These are phyloP conservation scores for Hypotaenidia okinawae DNA, from an alignment of 2,797 vertebrate genomes.

Conservation along the genomic window DNA sequence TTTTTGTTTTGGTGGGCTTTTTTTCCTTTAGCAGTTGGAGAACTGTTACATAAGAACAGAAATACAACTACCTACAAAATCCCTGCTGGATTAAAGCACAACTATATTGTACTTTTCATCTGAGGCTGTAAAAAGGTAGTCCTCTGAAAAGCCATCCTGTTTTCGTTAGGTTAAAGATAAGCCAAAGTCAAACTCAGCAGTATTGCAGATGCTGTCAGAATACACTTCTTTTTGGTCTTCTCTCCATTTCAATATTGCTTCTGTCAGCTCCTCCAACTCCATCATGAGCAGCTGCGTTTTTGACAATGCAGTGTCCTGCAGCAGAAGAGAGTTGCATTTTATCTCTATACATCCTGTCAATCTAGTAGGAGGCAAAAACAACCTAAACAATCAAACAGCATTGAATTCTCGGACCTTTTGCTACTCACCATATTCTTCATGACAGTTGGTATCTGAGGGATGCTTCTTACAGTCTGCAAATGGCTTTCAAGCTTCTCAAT, in stretches of 20 bases:
- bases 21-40: background rate
- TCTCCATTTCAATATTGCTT: conserved; percentile 78
- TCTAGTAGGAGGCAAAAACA: background rate
- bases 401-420: background rate
- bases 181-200: conserved; percentile 47
- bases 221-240: conserved; percentile 68
- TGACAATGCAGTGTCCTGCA: conserved; percentile 74
- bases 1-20: background rate
- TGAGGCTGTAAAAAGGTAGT: background rate
- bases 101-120: background rate
- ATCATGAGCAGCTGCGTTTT: conserved; percentile 69
- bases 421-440: conserved; percentile 77
- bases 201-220: conserved; percentile 23
- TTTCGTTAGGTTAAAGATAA: conserved; percentile 36
- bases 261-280: conserved; percentile 73
- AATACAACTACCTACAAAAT: background rate
- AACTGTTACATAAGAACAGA: background rate
- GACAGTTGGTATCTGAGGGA: conserved; percentile 64
- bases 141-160: background rate
- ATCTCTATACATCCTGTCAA: background rate
- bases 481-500: conserved; percentile 78
- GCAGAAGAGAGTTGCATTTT: background rate
- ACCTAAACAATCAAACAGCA: background rate
- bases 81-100: background rate
- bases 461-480: conserved; percentile 70